phyloP scores from a whole-genome alignment of 2,888 invertebrate species.

The Eupithecia subfuscata region DNA sequence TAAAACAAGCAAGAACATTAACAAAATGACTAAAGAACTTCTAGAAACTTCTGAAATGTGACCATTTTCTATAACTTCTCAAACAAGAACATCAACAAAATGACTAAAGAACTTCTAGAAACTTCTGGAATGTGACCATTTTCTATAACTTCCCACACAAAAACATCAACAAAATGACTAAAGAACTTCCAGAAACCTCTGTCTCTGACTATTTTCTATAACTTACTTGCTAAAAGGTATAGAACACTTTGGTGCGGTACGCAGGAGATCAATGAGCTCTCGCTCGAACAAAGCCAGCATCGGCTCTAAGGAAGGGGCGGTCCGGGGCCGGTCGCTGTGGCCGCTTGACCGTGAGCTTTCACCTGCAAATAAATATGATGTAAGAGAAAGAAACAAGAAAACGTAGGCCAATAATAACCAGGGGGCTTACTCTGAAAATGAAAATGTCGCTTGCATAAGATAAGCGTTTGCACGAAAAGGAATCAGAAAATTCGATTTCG shows the following conservation, averaged over 20 bases:
- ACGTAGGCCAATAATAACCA: not conserved
- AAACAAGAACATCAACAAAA: too few species aligned
- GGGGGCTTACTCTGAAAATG: too few species aligned
- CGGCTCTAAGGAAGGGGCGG: constrained; percentile 87
- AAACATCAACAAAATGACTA: not conserved
- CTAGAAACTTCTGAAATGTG: too few species aligned
- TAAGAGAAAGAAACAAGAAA: not conserved
- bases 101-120: too few species aligned
- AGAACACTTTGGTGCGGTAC: constrained; percentile 91
- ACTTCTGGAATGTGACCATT: not conserved
- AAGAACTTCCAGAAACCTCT: not conserved
- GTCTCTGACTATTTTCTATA: not conserved
- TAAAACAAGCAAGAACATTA: too few species aligned
- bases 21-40: too few species aligned
- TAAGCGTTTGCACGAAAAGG: too few species aligned
- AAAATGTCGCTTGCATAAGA: too few species aligned
- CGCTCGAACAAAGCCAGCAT: constrained; percentile 92
- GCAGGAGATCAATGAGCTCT: constrained; percentile 93
- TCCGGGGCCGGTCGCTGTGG: constrained; percentile 77
- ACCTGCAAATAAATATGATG: constrained; percentile 49
- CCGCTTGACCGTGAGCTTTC: constrained; percentile 68
- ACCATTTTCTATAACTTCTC: too few species aligned
- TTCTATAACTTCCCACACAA: not conserved
- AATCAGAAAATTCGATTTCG: too few species aligned
- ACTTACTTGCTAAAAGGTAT: constrained; percentile 86